These are phyloP conservation scores for Takifugu rubripes DNA, from an alignment of 2,797 vertebrate genomes.

Conservation along the genomic window DNA sequence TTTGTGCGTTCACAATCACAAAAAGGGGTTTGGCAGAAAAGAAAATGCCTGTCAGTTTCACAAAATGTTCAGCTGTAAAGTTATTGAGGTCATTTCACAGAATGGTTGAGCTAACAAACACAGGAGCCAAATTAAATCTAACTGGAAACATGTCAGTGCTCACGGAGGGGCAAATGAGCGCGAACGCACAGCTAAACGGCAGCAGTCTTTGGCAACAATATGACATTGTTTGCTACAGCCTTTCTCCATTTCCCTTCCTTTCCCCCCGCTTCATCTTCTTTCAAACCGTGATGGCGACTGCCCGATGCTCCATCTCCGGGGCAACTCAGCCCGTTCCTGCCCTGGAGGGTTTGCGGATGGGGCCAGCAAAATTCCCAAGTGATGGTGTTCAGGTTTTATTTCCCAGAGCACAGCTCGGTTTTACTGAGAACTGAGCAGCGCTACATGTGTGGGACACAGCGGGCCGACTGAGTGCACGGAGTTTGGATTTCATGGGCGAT, in stretches of 20 bases:
- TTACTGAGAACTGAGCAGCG: slow-evolving; percentile 2
- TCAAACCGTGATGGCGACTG: slow-evolving; percentile 54
- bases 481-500: slow-evolving; percentile 18
- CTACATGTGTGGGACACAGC: neutral
- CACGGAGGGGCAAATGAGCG: neutral
- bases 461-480: neutral
- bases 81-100: slow-evolving; percentile 19
- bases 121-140: slow-evolving; percentile 12
- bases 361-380: slow-evolving; percentile 16
- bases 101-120: slow-evolving; percentile 17
- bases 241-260: slow-evolving; percentile 15
- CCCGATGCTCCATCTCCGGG: slow-evolving; percentile 56
- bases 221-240: slow-evolving; percentile 28
- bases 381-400: slow-evolving; percentile 44
- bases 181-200: slow-evolving; percentile 29
- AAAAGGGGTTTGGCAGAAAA: neutral
- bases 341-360: slow-evolving; percentile 23
- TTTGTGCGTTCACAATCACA: slow-evolving; percentile 32
- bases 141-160: neutral
- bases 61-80: slow-evolving; percentile 13
- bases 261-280: slow-evolving; percentile 26
- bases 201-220: slow-evolving; percentile 35
- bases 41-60: neutral
- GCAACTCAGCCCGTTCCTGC: slow-evolving; percentile 45
- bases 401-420: slow-evolving; percentile 11